Conservation (phyloP, 2,113 vertebrate species). For the Kryptolebias marmoratus region DNA sequence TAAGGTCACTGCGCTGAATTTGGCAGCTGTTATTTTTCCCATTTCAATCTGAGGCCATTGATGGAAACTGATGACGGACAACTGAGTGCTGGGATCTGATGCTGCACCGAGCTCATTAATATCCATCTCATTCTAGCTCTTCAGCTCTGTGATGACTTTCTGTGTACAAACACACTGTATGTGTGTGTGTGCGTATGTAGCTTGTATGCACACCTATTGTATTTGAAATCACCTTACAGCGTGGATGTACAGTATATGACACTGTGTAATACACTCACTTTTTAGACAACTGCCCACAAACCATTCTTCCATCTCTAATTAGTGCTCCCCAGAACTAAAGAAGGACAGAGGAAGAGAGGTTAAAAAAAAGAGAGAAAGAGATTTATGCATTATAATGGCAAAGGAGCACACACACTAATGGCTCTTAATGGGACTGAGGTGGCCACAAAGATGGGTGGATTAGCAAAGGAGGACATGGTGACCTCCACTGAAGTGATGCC, state of each 20-base stretch:
- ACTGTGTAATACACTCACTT: constrained; percentile 55
- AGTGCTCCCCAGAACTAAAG: constrained; percentile 65
- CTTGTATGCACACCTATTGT: neutral
- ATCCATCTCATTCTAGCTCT: constrained; percentile 31
- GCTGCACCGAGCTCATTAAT: constrained; percentile 47
- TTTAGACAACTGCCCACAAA: constrained; percentile 62
- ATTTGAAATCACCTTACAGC: constrained; percentile 53
- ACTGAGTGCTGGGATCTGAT: constrained; percentile 48
- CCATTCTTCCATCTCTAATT: constrained; percentile 78
- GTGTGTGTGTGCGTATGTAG: no score
- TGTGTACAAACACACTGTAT: constrained; percentile 3
- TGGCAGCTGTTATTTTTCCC: constrained; percentile 45
- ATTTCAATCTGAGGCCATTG: constrained; percentile 46
- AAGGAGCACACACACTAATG: constrained; percentile 78
- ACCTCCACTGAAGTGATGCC: constrained; percentile 93
- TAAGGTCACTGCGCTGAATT: constrained; percentile 46
- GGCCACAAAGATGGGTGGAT: constrained; percentile 62
- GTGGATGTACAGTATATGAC: constrained; percentile 40
- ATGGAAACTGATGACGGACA: constrained; percentile 51
- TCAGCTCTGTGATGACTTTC: constrained; percentile 28
- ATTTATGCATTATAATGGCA: constrained; percentile 79
- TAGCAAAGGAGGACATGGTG: constrained; percentile 82
- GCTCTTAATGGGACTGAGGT: constrained; percentile 91
- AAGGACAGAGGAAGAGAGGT: constrained; percentile 49
- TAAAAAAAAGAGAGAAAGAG: constrained; percentile 62